These are phyloP conservation scores for Drosophila sproati DNA, from an alignment of 1,140 invertebrate species.

Conservation along the genomic window DNA sequence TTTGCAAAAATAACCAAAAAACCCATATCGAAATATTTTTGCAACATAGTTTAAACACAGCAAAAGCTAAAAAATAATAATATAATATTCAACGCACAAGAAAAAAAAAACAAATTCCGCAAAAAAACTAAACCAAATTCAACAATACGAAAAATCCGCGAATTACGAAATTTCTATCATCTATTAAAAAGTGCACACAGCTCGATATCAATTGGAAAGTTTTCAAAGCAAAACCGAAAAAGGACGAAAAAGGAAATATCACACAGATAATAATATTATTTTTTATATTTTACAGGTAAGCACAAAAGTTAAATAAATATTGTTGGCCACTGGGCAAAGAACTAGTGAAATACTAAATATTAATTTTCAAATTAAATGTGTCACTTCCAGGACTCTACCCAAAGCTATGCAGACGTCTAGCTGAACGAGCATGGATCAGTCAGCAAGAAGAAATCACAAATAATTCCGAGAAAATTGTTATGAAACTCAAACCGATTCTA, in stretches of 20 bases:
- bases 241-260: slow-evolving; percentile 46
- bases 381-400: slow-evolving; percentile 40
- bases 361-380: neutral
- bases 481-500: slow-evolving; percentile 78
- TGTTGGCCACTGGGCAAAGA: neutral
- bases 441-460: slow-evolving; percentile 40
- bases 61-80: slow-evolving; percentile 2
- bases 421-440: slow-evolving; percentile 66
- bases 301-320: neutral
- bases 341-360: neutral
- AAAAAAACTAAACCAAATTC: slow-evolving; percentile 15
- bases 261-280: slow-evolving; percentile 72
- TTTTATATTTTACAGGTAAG: slow-evolving; percentile 80
- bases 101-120: slow-evolving; percentile 8
- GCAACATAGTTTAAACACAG: slow-evolving; percentile 3
- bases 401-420: slow-evolving; percentile 39
- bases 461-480: slow-evolving; percentile 66
- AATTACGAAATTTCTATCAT: slow-evolving; percentile 26
- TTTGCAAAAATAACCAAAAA: slow-evolving; percentile 27
- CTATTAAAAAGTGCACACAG: slow-evolving; percentile 43
- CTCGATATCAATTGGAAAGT: slow-evolving; percentile 69
- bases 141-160: slow-evolving; percentile 8
- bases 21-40: slow-evolving; percentile 30
- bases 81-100: slow-evolving; percentile 10
- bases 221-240: slow-evolving; percentile 40